These are phyloP conservation scores for Buphagus erythrorhynchus DNA, from an alignment of 2,797 vertebrate genomes.

Conservation along the genomic window DNA sequence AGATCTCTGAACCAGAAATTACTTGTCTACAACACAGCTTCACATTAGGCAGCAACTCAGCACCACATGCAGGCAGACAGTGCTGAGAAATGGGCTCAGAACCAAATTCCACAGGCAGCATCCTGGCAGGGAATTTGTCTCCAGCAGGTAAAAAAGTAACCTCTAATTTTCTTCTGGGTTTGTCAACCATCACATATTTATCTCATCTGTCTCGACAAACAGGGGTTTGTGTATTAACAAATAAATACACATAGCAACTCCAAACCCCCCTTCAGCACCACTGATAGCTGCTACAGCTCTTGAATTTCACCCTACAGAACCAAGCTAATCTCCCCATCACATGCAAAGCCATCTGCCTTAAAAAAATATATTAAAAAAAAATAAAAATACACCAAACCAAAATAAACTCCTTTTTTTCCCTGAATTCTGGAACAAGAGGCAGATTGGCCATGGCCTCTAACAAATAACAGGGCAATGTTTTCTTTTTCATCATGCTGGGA, in stretches of 20 bases:
- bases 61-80: background rate
- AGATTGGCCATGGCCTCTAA: background rate
- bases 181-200: background rate
- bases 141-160: background rate
- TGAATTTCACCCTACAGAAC: background rate
- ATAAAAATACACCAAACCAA: background rate
- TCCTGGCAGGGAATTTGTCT: background rate
- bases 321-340: background rate
- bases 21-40: background rate
- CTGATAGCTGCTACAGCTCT: background rate
- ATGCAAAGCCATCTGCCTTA: background rate
- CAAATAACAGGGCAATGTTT: rapidly evolving
- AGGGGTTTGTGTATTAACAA: background rate
- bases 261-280: background rate
- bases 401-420: background rate
- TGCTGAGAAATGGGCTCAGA: background rate
- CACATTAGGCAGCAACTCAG: background rate
- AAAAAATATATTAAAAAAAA: background rate
- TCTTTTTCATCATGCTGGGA: background rate
- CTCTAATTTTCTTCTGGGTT: background rate
- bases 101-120: background rate
- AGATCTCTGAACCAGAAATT: background rate
- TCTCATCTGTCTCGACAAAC: background rate
- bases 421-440: background rate
- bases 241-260: rapidly evolving